Evolutionary conservation across 53 echinoderm and acorn worm species (phyloP), one percentile per base, ranked within the genome.

Genomic region (Zoroaster sp.): DNA sequence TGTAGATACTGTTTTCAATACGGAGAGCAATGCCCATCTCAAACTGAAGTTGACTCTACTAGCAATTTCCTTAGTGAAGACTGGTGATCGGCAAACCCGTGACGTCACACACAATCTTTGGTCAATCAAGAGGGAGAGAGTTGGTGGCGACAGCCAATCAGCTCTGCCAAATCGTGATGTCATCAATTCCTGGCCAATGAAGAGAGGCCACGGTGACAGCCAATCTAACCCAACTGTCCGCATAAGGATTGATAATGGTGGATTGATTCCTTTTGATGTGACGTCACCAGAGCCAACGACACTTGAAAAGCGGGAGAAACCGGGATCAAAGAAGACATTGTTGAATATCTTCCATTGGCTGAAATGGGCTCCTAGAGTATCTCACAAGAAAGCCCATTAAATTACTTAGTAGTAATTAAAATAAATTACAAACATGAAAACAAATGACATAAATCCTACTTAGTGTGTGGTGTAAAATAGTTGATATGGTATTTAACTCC

Each of bases 181-280:
- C 23, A 25, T 9, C 63, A 25, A 28, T 0, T 59, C 63, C 28
- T 2, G 63, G 63, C 28, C 63, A 59, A 66, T 3, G 14, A 42
- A 31, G 39, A 39, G 21, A 39, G 55, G 11, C 2, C 54, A 78
- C 11, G 18, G 32, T 9, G 13, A 59, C 59, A 34, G 78, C 78
- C 78, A 78, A 35, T 78, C 63, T 21, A 78, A 78, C 35, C 78
- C 78, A 20, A 35, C 36, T 36, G 78, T 78, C 37, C 63, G 78
- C 63, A 55, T 44, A 31, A 81, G 42, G 33, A 81, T 81, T 41
- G 81, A 81, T 30, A 81, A 81, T 17, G 81, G 81, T 40, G 81
- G 66, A 12, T 32, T 81, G 67, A 14, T 79, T 40, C 79, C 79
- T 1, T n/a, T n/a, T n/a, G n/a, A n/a, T n/a, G 38, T n/a, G 71